Evolutionary conservation across 2,797 vertebrate species (phyloP).

Genomic region (Galaxias olidus): DNA sequence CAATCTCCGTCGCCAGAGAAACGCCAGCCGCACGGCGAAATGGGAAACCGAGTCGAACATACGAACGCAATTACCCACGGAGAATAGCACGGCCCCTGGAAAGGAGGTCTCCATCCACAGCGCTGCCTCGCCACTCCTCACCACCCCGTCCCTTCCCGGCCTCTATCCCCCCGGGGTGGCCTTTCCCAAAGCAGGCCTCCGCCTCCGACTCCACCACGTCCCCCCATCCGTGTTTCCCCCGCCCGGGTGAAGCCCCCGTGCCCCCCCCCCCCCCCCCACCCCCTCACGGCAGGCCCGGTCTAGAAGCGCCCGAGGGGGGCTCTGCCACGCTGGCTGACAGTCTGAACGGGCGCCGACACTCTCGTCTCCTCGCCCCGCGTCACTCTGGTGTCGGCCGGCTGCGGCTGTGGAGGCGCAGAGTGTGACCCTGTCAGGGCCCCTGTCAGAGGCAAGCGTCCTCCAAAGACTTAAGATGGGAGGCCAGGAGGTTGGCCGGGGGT

Average conservation of each 20-base stretch:
- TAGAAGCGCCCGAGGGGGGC: no score
- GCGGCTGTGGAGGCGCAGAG: slow-evolving; percentile 35
- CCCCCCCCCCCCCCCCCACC: no score
- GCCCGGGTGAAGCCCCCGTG: no score
- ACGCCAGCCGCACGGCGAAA: slow-evolving; percentile 35
- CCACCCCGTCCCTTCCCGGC: no score
- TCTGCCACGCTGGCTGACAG: slow-evolving; percentile 39
- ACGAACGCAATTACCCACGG: neutral
- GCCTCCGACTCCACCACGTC: no score
- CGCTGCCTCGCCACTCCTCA: no score
- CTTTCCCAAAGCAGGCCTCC: no score
- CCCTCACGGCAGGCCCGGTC: no score
- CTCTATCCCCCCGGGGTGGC: no score
- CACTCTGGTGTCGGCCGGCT: neutral
- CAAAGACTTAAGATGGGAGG: slow-evolving; percentile 40
- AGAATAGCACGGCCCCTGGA: neutral
- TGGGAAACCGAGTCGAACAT: slow-evolving; percentile 28
- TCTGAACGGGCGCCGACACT: slow-evolving; percentile 21
- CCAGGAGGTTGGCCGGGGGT: neutral
- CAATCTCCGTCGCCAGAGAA: slow-evolving; percentile 62
- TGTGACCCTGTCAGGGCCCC: slow-evolving; percentile 45
- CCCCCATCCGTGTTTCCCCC: no score
- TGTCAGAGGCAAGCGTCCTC: slow-evolving; percentile 19
- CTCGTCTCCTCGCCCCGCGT: slow-evolving; percentile 16
- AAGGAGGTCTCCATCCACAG: no score